phyloP scores from a whole-genome alignment of 2,888 invertebrate genomes.

The Onthophagus sagittarius region DNA sequence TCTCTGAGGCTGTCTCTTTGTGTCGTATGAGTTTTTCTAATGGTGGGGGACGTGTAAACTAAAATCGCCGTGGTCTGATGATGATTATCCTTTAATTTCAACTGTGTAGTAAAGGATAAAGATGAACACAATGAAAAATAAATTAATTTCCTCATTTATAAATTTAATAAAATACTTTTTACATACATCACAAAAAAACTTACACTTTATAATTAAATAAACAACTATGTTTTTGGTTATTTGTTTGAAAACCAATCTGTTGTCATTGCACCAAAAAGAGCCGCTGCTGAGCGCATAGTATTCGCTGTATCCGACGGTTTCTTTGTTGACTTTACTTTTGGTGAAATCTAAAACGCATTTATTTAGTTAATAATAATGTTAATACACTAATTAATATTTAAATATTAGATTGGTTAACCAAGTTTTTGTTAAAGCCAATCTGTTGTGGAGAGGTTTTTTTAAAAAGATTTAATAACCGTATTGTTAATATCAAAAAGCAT shows the following conservation, averaged over 20 bases:
- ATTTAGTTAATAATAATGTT: not conserved
- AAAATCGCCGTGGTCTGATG: no score
- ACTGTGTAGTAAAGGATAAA: no score
- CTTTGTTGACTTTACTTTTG: slow-evolving; percentile 31
- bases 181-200: slow-evolving; percentile 10
- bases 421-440: no score
- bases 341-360: slow-evolving; percentile 18
- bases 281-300: slow-evolving; percentile 64
- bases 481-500: not conserved
- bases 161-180: slow-evolving; percentile 1
- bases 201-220: slow-evolving; percentile 1
- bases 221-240: slow-evolving; percentile 11
- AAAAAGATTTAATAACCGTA: not conserved
- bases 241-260: slow-evolving; percentile 70
- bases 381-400: no score
- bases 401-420: no score
- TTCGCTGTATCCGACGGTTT: slow-evolving; percentile 51
- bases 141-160: no score
- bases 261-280: slow-evolving; percentile 78
- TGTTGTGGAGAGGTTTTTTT: no score
- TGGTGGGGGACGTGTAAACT: no score
- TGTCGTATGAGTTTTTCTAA: no score
- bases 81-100: no score
- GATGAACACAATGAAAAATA: no score
- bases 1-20: no score